Conservation (phyloP, 2,113 vertebrate species). For the Pardalotus punctatus region DNA sequence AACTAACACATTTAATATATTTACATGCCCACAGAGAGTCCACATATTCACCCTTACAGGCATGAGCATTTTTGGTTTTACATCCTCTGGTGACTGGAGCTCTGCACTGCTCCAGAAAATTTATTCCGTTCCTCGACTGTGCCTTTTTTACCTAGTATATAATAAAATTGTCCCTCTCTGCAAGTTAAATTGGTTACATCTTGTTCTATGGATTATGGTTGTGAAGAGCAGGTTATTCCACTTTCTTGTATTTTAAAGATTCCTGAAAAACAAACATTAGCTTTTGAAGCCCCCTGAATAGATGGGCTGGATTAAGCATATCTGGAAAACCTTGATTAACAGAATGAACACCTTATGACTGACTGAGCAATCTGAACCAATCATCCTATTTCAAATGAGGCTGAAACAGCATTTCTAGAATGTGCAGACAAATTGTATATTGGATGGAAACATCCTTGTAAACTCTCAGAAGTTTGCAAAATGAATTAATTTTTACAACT, state of each 20-base stretch:
- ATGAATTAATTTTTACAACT: neutral
- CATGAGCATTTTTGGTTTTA: neutral
- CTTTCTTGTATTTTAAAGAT: neutral
- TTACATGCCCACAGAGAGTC: rapidly evolving
- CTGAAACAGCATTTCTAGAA: neutral
- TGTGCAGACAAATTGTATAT: neutral
- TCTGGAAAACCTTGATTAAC: neutral
- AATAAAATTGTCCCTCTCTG: neutral
- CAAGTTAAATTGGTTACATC: neutral
- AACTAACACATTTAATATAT: neutral
- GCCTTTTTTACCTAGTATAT: neutral
- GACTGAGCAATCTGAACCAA: neutral
- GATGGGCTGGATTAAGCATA: neutral
- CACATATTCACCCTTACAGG: neutral
- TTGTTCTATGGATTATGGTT: neutral
- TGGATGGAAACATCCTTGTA: neutral
- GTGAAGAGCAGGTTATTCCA: neutral
- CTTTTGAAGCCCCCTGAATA: neutral
- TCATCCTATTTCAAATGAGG: neutral
- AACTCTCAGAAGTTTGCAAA: neutral
- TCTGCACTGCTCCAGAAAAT: neutral
- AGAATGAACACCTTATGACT: neutral
- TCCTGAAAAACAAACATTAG: neutral
- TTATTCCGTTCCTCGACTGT: neutral
- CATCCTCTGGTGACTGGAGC: neutral